Conservation (phyloP, 2,888 invertebrate species). For the Deilephila elpenor region DNA sequence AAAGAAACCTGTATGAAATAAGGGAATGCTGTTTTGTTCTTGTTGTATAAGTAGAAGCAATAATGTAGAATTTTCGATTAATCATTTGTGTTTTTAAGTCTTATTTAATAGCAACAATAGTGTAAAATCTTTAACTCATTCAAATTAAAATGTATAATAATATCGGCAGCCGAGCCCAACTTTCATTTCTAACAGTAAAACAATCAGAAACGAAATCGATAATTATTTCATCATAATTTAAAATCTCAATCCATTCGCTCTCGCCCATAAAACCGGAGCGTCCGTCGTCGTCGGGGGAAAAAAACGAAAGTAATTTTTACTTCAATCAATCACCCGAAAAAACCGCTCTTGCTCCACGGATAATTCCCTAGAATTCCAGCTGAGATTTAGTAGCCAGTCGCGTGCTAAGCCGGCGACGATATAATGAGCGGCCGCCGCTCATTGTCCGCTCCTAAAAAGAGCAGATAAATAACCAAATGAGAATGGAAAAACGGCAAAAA, state of each 20-base stretch:
- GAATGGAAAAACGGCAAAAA: conserved; percentile 83
- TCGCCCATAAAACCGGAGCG: conserved; percentile 26
- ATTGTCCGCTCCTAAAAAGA: conserved; percentile 76
- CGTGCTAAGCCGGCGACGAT: conserved; percentile 76
- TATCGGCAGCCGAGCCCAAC: neutral
- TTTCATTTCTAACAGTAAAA: conserved; percentile 21
- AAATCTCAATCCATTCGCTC: conserved; percentile 57
- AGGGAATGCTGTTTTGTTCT: too few relatives aligned
- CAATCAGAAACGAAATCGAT: conserved; percentile 10
- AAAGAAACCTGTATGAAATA: too few relatives aligned
- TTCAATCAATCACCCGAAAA: conserved; percentile 82
- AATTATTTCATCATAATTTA: conserved; percentile 37
- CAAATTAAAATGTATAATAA: neutral
- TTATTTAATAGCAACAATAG: too few relatives aligned
- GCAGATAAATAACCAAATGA: conserved; percentile 84
- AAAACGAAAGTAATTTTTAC: conserved; percentile 80
- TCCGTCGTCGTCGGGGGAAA: conserved; percentile 45
- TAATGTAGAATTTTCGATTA: too few relatives aligned
- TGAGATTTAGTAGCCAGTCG: conserved; percentile 78
- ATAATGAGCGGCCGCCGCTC: conserved; percentile 75
- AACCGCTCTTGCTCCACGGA: conserved; percentile 73
- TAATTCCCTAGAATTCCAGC: conserved; percentile 83
- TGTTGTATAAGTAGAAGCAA: too few relatives aligned
- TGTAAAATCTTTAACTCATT: too few relatives aligned
- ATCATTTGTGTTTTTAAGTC: too few relatives aligned